phyloP scores from a whole-genome alignment of 2,113 vertebrate genomes.

The Grammomys surdaster region DNA sequence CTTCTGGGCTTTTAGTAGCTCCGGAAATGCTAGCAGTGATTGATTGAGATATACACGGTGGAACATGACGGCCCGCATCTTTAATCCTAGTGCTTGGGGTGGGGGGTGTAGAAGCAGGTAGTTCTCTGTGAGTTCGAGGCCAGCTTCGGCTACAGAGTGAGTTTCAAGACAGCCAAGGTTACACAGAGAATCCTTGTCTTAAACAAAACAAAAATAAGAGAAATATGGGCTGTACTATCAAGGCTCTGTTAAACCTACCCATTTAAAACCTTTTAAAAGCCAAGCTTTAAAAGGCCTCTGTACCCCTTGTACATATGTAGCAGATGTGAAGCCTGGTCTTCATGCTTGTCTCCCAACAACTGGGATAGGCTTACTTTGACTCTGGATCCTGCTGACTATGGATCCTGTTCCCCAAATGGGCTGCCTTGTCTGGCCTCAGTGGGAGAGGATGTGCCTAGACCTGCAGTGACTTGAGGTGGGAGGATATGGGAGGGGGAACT shows the following conservation, averaged over 20 bases:
- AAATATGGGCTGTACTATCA: not conserved
- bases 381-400: no score
- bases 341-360: no score
- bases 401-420: no score
- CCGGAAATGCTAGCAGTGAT: not conserved
- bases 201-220: not conserved
- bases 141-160: not conserved
- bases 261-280: not conserved
- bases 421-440: no score
- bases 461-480: no score
- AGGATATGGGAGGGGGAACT: rapidly evolving
- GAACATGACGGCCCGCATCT: rapidly evolving
- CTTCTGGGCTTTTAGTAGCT: not conserved
- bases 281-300: not conserved
- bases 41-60: not conserved
- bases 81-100: not conserved
- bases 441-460: no score
- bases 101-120: not conserved
- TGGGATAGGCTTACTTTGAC: no score
- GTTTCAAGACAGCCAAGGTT: not conserved
- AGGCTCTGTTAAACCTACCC: not conserved
- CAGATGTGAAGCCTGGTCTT: no score
- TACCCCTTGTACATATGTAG: no score
- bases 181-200: not conserved
- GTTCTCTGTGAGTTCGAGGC: not conserved